Conservation (phyloP, 1,140 invertebrate species). For the Procambarus clarkii region DNA sequence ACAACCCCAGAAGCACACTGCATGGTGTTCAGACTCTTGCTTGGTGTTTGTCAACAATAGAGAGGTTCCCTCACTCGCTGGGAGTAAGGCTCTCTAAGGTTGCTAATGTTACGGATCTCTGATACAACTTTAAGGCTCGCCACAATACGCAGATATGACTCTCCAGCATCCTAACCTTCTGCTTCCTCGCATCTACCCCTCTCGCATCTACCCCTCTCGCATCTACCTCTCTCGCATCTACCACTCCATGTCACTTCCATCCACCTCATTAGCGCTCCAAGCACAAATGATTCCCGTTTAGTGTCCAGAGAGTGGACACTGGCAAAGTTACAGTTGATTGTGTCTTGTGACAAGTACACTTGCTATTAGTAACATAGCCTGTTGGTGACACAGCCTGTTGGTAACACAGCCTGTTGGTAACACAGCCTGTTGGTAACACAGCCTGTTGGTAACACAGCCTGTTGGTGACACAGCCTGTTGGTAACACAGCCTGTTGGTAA, state of each 20-base stretch:
- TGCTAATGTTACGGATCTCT: too few species aligned
- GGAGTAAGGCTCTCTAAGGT: too few species aligned
- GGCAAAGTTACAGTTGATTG: not conserved
- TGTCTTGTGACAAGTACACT: too few species aligned
- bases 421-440: not conserved
- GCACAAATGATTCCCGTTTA: not conserved
- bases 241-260: slow-evolving; percentile 2
- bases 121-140: too few species aligned
- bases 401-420: not conserved
- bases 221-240: not conserved
- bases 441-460: not conserved
- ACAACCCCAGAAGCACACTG: too few species aligned
- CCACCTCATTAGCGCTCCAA: not conserved
- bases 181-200: too few species aligned
- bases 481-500: not conserved
- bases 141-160: too few species aligned
- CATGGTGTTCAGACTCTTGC: too few species aligned
- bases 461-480: not conserved
- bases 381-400: not conserved
- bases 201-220: too few species aligned
- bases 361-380: not conserved
- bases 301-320: not conserved
- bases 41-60: too few species aligned
- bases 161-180: too few species aligned
- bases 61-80: too few species aligned